Conservation (phyloP, 1,140 invertebrate genomes). For the Ceratoteleas bidentatus region DNA sequence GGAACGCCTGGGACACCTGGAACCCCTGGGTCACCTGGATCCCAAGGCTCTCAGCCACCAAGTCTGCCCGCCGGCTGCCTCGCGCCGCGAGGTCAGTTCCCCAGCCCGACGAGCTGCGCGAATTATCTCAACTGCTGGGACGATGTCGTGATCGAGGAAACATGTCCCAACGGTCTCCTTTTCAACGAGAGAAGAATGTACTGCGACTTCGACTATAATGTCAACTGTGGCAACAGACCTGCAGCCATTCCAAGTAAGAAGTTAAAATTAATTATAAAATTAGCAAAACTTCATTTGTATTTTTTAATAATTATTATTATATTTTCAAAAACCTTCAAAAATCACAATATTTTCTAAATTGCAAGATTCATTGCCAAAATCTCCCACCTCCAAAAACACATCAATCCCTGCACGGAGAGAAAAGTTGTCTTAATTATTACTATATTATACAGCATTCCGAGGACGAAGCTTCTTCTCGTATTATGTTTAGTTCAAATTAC, state of each 20-base stretch:
- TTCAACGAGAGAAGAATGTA: constrained; percentile 83
- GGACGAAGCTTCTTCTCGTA: no score
- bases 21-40: constrained; percentile 13
- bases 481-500: no score
- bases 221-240: constrained; percentile 83
- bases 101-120: constrained; percentile 83
- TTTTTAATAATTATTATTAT: no score
- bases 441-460: no score
- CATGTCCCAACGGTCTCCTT: constrained; percentile 83
- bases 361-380: no score
- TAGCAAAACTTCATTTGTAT: no score
- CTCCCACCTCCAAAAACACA: no score
- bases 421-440: no score
- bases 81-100: constrained; percentile 82
- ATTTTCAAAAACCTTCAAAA: no score
- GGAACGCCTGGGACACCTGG: constrained; percentile 49
- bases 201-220: constrained; percentile 85
- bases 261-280: not conserved
- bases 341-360: no score
- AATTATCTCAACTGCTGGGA: constrained; percentile 88
- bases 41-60: constrained; percentile 39
- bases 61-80: constrained; percentile 69
- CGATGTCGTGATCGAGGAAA: constrained; percentile 84
- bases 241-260: constrained; percentile 74
- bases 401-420: no score